phyloP scores from a whole-genome alignment of 1,140 invertebrate species.

The Amyelois transitella region DNA sequence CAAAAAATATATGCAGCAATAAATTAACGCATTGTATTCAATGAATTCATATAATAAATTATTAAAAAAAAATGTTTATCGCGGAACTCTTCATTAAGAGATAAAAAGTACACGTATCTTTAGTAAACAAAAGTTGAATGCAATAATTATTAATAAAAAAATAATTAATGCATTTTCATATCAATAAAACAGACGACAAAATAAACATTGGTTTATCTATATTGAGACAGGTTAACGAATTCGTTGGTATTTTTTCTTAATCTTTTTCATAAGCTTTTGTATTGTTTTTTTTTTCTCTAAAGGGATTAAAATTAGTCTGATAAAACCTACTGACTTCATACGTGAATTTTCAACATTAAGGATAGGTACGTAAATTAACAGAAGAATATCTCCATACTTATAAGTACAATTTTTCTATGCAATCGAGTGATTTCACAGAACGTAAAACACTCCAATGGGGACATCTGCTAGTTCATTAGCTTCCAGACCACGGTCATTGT shows the following conservation, averaged over 20 bases:
- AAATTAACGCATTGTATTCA: too few species aligned
- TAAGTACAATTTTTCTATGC: not conserved
- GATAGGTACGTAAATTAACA: too few species aligned
- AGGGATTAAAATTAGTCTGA: too few species aligned
- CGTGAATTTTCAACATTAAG: too few species aligned
- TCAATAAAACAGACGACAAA: conserved; percentile 17
- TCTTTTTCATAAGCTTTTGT: too few species aligned
- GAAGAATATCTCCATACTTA: too few species aligned
- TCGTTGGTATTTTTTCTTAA: too few species aligned
- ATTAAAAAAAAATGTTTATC: conserved; percentile 25
- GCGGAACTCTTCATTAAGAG: conserved; percentile 31
- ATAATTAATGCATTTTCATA: conserved; percentile 43
- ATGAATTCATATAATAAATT: too few species aligned
- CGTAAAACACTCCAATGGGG: not conserved
- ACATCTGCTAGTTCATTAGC: conserved; percentile 16
- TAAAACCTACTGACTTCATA: too few species aligned
- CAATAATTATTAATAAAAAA: conserved; percentile 57
- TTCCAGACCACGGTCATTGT: conserved; percentile 18
- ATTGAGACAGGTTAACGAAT: too few species aligned
- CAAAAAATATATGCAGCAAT: conserved; percentile 20
- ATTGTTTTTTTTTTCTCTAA: too few species aligned
- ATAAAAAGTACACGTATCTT: conserved; percentile 17
- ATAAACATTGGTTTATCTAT: too few species aligned
- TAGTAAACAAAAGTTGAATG: conserved; percentile 53
- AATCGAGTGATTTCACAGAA: not conserved